Conservation (phyloP, 2,888 invertebrate genomes). For the Drosophila kambysellisi region DNA sequence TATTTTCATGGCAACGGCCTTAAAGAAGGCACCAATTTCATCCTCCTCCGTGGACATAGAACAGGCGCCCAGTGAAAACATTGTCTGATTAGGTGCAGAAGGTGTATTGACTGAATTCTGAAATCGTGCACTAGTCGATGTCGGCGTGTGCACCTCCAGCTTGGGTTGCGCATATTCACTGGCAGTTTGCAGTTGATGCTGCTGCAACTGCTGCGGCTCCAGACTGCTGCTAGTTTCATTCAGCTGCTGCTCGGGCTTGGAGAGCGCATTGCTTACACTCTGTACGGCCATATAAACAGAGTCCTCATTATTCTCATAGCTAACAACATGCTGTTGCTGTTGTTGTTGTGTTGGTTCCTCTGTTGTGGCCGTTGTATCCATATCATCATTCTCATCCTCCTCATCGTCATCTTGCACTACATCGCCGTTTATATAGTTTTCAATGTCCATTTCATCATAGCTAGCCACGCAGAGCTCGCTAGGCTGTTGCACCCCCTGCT, state of each 20-base stretch:
- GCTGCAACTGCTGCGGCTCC: constrained; percentile 47
- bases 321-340: constrained; percentile 49
- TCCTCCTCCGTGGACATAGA: constrained; percentile 71
- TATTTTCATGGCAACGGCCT: constrained; percentile 83
- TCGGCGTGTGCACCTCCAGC: constrained; percentile 53
- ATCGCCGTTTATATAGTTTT: constrained; percentile 81
- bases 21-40: constrained; percentile 83
- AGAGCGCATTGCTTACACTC: constrained; percentile 40
- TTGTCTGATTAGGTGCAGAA: constrained; percentile 47
- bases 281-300: constrained; percentile 65
- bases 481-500: constrained; percentile 51
- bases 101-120: constrained; percentile 46
- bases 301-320: constrained; percentile 58
- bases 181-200: constrained; percentile 31
- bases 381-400: constrained; percentile 57
- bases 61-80: constrained; percentile 43
- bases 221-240: constrained; percentile 33
- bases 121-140: constrained; percentile 39
- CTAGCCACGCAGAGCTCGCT: constrained; percentile 65
- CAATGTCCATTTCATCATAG: constrained; percentile 83
- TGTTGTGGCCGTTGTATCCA: constrained; percentile 46
- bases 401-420: constrained; percentile 65
- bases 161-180: constrained; percentile 57
- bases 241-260: constrained; percentile 40
- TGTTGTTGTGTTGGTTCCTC: constrained; percentile 51